Conservation (phyloP, 2,888 invertebrate species). For the Eupithecia subfuscata region DNA sequence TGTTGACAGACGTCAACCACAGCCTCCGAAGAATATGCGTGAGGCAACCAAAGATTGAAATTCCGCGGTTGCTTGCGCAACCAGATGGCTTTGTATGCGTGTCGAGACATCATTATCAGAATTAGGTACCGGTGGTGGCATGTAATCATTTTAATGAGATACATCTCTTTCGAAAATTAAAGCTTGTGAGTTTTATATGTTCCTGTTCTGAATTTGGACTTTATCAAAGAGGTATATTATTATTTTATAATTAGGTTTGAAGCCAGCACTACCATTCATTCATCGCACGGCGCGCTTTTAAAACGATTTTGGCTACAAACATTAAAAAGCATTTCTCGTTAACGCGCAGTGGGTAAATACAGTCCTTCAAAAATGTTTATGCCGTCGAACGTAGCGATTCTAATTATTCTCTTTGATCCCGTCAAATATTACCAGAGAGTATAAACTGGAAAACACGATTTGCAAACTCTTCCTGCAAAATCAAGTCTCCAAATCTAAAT, state of each 20-base stretch:
- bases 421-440: background rate
- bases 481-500: background rate
- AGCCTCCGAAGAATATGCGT: slow-evolving; percentile 25
- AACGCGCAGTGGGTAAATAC: background rate
- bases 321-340: background rate
- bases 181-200: background rate
- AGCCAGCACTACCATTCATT: background rate
- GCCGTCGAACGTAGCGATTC: background rate
- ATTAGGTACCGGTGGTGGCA: slow-evolving; percentile 14
- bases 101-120: slow-evolving; percentile 23
- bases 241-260: background rate
- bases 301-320: background rate
- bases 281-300: background rate
- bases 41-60: slow-evolving; percentile 35
- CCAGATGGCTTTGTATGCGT: slow-evolving; percentile 34
- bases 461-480: background rate
- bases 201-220: background rate
- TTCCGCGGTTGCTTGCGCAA: slow-evolving; percentile 33
- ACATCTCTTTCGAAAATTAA: slow-evolving; percentile 1
- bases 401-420: background rate
- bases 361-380: background rate
- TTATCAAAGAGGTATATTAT: background rate
- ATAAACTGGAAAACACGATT: background rate
- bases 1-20: slow-evolving; percentile 18
- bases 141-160: slow-evolving; percentile 25